Evolutionary conservation across 2,113 vertebrate genomes (phyloP), one percentile per base, ranked within the genome.

Genomic region (Bufo bufo): DNA sequence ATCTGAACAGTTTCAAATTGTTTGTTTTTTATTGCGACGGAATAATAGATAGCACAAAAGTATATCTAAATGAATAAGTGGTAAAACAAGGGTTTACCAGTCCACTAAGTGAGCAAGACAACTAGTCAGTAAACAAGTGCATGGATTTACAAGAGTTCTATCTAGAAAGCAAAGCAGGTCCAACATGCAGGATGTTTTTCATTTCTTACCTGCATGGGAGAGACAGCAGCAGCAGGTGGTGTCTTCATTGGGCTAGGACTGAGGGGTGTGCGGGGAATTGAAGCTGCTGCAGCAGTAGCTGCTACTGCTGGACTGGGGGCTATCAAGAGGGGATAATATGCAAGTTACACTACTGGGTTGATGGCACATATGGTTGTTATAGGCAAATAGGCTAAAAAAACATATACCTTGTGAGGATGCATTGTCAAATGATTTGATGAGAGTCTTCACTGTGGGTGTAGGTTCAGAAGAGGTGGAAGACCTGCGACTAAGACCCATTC

Each of bases 391-490:
- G 33, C 33, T 33, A 33, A 33, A 33, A 33, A 33, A 33, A 33
- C 13, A 12, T n/a, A 5, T 2, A 98, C 97, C 97, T 96, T 97
- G 97, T 6, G 98, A 98, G 2, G 95, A 95, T 72, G 98, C 98
- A 78, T 95, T 99, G 94, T 99, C 97, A 0, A 99, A 99, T 84
- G 97, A 99, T 91, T 99, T 99, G 94, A 99, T 99, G 92, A 99
- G 97, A 0, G 97, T 99, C 91, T 99, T 99, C 47, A 99, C 97
- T 0, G 98, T 99, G 33, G 97, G 97, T 0, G 98, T 97, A 0
- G 98, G 97, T 92, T 99, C 98, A 0, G 98, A 98, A 87, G 98
- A 97, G 56, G 97, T 96, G 10, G 97, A 99, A 0, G 98, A 99
- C 19, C 97, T 94, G 61, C 97, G 94, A 66, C 97, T 98, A 89